phyloP scores from a whole-genome alignment of 2,797 vertebrate genomes.

The Neosilurus hyrtlii region DNA sequence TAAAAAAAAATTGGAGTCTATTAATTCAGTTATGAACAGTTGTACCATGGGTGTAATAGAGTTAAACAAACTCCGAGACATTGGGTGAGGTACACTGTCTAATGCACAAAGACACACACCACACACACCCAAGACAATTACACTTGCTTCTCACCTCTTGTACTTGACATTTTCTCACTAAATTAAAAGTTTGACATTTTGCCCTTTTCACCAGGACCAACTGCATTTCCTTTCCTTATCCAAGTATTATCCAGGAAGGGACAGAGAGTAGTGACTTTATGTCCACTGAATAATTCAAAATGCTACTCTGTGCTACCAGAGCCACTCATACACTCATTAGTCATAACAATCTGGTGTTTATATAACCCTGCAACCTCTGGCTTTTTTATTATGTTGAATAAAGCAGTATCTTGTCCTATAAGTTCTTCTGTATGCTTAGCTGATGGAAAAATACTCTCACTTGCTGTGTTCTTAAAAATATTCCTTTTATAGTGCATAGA shows the following conservation, averaged over 20 bases:
- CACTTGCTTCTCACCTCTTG: constrained; percentile 57
- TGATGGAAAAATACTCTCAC: not conserved
- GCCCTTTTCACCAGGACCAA: constrained; percentile 44
- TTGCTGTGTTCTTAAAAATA: not conserved
- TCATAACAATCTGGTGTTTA: constrained; percentile 48
- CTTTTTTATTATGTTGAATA: constrained; percentile 35
- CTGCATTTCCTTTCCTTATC: constrained; percentile 28
- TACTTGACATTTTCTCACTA: constrained; percentile 61
- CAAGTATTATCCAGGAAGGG: not conserved
- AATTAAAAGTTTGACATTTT: constrained; percentile 66
- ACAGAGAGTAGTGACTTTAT: not conserved
- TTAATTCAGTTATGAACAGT: constrained; percentile 4
- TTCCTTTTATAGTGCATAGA: not conserved
- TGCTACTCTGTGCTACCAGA: constrained; percentile 37
- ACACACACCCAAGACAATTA: not conserved
- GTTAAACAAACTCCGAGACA: not conserved
- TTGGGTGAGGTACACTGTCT: not conserved
- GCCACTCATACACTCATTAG: constrained; percentile 51
- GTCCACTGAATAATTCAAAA: constrained; percentile 36
- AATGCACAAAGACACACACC: not conserved
- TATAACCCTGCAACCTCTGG: constrained; percentile 44
- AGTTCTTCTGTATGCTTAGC: not conserved
- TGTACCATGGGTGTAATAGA: constrained; percentile 5
- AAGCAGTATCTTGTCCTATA: constrained; percentile 12
- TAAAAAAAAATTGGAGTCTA: constrained; percentile 19